Evolutionary conservation across 2,113 vertebrate genomes (phyloP), one percentile per base, ranked within the genome.

Genomic region (Cinclus mexicanus): DNA sequence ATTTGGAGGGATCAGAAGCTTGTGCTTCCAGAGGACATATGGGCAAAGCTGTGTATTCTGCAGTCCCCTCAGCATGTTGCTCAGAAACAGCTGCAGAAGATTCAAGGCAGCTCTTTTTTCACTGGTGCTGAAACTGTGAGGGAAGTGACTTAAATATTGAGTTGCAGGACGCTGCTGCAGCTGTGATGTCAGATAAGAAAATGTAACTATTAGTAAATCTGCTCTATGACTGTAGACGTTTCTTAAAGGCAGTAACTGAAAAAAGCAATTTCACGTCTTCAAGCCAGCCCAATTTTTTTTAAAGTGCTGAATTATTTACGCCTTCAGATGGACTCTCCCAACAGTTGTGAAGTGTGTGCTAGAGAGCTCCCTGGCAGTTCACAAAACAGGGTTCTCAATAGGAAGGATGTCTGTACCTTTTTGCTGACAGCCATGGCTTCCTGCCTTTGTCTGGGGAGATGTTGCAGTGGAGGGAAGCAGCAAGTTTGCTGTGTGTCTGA

Each of bases 401-500:
- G 84, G 84, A 94, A 96, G 92, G 89, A 90, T 85, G 29, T 89
- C 77, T 67, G 93, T 68, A 85, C 89, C 86, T 95, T 84, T 68
- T 44, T 75, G 85, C 87, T 94, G 75, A 93, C 83, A 35, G 81
- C 84, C 65, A 37, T 60, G 85, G 91, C 91, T 92, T 96, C 97
- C 97, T 98, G 98, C 94, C 96, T 97, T 93, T 95, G 97, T 97
- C 93, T 95, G 96, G 98, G 98, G 98, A 98, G 98, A 93, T 70
- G 93, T 89, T 76, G 89, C 70, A 97, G 97, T 69, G 92, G 89
- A 97, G 97, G 95, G 55, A 85, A 53, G 94, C 92, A 61, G 95
- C 74, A 47, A 65, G 55, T 67, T 25, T 39, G 81, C 55, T 41
- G 68, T 56, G 76, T 64, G 64, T 42, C 56, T 81, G 77, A 75